A percentile compares a stretch with the other conserved stretches of the same genome.
Conservation (phyloP, 2,888 invertebrate genomes). For the Pristionchus fissidentatus region DNA sequence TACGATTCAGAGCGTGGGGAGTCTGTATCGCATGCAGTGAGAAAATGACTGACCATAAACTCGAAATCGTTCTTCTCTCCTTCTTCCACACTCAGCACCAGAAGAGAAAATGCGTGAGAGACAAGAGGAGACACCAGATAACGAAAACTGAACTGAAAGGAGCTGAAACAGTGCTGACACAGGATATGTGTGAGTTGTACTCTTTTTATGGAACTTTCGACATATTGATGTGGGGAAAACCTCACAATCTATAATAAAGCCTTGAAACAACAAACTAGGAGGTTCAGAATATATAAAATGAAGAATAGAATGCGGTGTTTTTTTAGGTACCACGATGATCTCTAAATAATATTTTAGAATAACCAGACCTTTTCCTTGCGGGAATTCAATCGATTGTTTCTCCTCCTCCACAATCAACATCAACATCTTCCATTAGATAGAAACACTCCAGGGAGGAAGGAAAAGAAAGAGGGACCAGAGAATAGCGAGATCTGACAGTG, state of each 20-base stretch:
- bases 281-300: no score
- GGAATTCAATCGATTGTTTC: slow-evolving; percentile 24
- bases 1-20: no score
- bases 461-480: background rate
- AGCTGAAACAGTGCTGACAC: no score
- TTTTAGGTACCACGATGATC: no score
- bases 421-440: background rate
- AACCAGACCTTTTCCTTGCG: background rate
- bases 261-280: no score
- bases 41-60: slow-evolving; percentile 26
- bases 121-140: slow-evolving; percentile 3
- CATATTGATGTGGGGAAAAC: background rate
- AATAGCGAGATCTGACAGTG: slow-evolving; percentile 13
- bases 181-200: no score
- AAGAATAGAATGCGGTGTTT: no score
- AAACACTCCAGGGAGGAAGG: slow-evolving; percentile 8
- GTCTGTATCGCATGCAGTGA: background rate
- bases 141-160: slow-evolving; percentile 6
- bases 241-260: no score
- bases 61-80: slow-evolving; percentile 36
- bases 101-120: slow-evolving; percentile 16
- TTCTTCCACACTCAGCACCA: slow-evolving; percentile 27
- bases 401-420: slow-evolving; percentile 10
- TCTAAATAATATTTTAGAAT: background rate
- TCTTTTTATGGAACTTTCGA: background rate